Base-by-base conservation (phyloP, 2,888 invertebrate genomes). In the Tinea trinotella region DNA sequence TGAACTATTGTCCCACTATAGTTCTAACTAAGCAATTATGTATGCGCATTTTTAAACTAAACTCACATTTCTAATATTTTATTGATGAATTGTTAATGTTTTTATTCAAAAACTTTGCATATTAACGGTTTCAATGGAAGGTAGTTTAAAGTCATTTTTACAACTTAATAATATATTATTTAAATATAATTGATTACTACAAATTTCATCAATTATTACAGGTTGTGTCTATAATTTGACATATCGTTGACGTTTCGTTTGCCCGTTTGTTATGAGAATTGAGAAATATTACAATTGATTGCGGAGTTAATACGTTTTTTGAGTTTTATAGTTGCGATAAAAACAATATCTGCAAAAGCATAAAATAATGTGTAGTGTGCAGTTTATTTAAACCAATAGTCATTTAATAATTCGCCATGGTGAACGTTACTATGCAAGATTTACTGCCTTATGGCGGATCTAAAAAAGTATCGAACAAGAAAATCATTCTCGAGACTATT, bases 401-500 rank as follows among this genome's bases (percentile, higher is more conserved):
- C 10, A 40, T 19, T 22, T 54, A 30, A 18, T 46, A 35, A 34
- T 49, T 6, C 30, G 66, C 57, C 57, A 76, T 76, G 74, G 67
- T 69, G 53, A 60, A 63, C 54, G 64, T 78, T 34, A 73, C 71
- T 22, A 60, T 78, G 58, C 76, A 81, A 61, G 84, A 84, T 61
- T 62, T 80, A 54, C 58, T 76, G 57, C 67, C 71, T 5, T 68
- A 66, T 40, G 50, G 10, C 59, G 67, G 64, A 19, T 56, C 64
- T 6, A 74, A 62, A 61, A 77, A 67, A 62, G 57, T 66, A 1
- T 64, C 59, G 56, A 63, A 61, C 53, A 83, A 76, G 61, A 83
- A 76, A 73, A 56, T 78, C 54, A 76, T 80, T 54, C 62, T 63
- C 56, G 85, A 82, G 65, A 64, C 73, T 24, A 52, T 82, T 57